Evolutionary conservation across 2,888 invertebrate genomes (phyloP).

Genomic region (Lacanobia oleracea): DNA sequence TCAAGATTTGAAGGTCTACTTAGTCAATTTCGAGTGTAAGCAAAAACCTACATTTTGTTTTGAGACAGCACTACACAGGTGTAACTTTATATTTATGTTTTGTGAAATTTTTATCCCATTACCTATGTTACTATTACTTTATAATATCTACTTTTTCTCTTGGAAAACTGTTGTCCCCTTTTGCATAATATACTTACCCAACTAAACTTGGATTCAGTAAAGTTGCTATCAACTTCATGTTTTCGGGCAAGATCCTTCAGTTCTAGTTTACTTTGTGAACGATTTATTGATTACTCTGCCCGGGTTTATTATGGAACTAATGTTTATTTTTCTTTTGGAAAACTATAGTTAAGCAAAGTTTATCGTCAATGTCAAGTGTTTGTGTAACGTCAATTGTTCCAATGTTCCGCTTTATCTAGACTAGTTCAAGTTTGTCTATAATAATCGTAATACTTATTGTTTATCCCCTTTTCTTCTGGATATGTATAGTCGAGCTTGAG

Average conservation of each 20-base stretch:
- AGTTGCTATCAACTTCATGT: background rate
- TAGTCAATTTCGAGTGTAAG: background rate
- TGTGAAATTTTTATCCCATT: background rate
- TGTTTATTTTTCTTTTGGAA: background rate
- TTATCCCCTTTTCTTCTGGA: background rate
- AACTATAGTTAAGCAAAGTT: background rate
- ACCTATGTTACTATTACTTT: background rate
- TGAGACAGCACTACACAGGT: too few relatives aligned
- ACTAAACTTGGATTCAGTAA: background rate
- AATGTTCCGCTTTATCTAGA: background rate
- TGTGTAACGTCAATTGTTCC: background rate
- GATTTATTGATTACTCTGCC: background rate
- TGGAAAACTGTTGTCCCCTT: background rate
- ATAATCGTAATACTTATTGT: slow-evolving; percentile 7
- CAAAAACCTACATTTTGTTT: too few relatives aligned
- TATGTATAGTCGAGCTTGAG: background rate
- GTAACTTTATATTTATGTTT: too few relatives aligned
- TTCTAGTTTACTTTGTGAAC: background rate
- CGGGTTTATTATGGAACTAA: background rate
- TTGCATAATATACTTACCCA: background rate
- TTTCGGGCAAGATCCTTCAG: background rate
- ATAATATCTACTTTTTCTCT: background rate
- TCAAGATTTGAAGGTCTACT: background rate
- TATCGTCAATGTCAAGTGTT: slow-evolving; percentile 4
- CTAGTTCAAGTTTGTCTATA: background rate